Evolutionary conservation across 2,797 vertebrate species (phyloP), one percentile per base, ranked within the genome.

Genomic region (Acanthurus lineatus): DNA sequence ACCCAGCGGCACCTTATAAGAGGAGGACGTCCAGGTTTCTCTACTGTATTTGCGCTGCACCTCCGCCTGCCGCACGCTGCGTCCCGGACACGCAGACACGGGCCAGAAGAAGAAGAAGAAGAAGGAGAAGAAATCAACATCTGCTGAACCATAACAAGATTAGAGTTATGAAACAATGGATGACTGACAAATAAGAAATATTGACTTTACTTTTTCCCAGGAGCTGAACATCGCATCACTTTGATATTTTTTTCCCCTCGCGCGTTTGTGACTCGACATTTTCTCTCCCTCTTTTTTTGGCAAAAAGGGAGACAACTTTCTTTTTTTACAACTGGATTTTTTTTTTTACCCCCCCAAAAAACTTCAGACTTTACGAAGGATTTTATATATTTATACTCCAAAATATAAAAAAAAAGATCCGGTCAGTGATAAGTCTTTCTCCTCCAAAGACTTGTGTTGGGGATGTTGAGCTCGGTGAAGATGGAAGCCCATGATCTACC

Each of bases 391-490:
- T 82, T 42, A 17, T 68, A 71, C 70, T 66, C n/a, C 3, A 6
- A 69, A 65, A 17, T 82, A 69, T n/a, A n/a, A 25, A 25, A 25
- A 16, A 9, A 62, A 6, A 67, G 32, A 48, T n/a, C 57, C 54
- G 9, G 9, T 42, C 56, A 86, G 2, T 25, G 73, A 67, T 20
- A 22, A 47, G 68, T 14, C 17, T 67, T 81, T 87, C 81, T 85
- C 76, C 85, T 82, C 72, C 57, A 71, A 72, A 88, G 87, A 74
- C 83, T 86, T 86, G 81, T 63, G 49, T 92, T 88, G 89, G 95
- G 95, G 94, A 96, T 97, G 96, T 95, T 96, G 95, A 96, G 94
- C 85, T 96, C 96, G 32, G 95, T 96, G 94, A 97, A 96, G 93
- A 97, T 97, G 96, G 96, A 96, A 93, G 93, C 94, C 16, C 96